Conservation (phyloP, 2,113 vertebrate species). For the Lepus americanus region DNA sequence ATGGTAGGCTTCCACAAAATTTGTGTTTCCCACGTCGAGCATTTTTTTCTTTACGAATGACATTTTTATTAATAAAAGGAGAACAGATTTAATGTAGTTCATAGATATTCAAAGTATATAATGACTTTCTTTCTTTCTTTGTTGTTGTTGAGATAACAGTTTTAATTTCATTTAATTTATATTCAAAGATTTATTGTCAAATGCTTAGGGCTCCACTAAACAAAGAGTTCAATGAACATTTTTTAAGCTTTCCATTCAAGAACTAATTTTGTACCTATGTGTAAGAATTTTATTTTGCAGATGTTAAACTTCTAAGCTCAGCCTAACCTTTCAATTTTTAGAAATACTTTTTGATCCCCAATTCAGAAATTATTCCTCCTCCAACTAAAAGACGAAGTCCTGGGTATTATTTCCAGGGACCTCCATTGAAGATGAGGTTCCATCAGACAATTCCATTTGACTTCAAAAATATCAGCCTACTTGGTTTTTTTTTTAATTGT, state of each 20-base stretch:
- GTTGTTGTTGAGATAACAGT: too few relatives aligned
- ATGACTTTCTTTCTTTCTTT: not conserved
- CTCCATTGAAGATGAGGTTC: not conserved
- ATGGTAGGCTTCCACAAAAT: not conserved
- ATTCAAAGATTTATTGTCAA: too few relatives aligned
- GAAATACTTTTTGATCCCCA: slow-evolving; percentile 30
- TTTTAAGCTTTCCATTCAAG: not conserved
- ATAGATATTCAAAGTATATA: too few relatives aligned
- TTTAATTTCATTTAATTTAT: too few relatives aligned
- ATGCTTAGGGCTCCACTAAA: too few relatives aligned
- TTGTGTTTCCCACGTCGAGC: not conserved
- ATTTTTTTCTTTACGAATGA: not conserved
- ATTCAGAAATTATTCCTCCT: slow-evolving; percentile 10
- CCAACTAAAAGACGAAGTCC: not conserved
- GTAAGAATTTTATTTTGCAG: slow-evolving; percentile 17
- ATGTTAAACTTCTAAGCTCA: slow-evolving; percentile 58
- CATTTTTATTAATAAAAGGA: too few relatives aligned
- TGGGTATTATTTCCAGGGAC: not conserved
- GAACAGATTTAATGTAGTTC: too few relatives aligned
- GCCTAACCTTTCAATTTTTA: slow-evolving; percentile 29
- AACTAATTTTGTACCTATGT: not conserved
- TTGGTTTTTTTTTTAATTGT: slow-evolving; percentile 24
- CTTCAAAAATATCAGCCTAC: slow-evolving; percentile 23
- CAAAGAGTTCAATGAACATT: too few relatives aligned
- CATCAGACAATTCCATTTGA: slow-evolving; percentile 37